These are phyloP conservation scores for Lordiphosa fenestrarum DNA, from an alignment of 2,888 invertebrate genomes.

Conservation along the genomic window DNA sequence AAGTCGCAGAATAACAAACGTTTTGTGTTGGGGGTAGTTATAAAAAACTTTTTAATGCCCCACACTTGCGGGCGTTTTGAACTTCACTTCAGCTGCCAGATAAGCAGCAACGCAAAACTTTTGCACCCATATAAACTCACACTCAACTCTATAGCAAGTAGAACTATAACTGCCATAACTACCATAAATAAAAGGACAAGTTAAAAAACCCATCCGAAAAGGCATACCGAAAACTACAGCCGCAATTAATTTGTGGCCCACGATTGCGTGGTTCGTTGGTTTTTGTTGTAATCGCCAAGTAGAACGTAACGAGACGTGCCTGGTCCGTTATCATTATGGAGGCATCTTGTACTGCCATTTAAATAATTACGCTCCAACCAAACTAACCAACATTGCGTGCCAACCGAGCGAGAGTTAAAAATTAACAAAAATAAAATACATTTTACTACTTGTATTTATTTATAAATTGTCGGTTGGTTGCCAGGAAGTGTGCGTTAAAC, in stretches of 20 bases:
- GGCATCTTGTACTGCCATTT: slow-evolving; percentile 54
- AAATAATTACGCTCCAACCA: slow-evolving; percentile 60
- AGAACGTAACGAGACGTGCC: slow-evolving; percentile 48
- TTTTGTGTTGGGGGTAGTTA: slow-evolving; percentile 45
- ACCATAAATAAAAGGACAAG: slow-evolving; percentile 44
- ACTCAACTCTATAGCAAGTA: slow-evolving; percentile 33
- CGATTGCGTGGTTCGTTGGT: slow-evolving; percentile 20
- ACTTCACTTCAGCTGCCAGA: slow-evolving; percentile 58
- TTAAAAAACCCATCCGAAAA: slow-evolving; percentile 24
- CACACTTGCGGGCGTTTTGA: slow-evolving; percentile 69
- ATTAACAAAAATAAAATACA: slow-evolving; percentile 11
- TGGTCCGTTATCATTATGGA: slow-evolving; percentile 45
- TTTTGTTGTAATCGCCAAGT: slow-evolving; percentile 1
- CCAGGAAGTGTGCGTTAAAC: slow-evolving; percentile 11
- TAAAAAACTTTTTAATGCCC: slow-evolving; percentile 70
- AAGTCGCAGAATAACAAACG: slow-evolving; percentile 69
- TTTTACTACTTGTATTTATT: slow-evolving; percentile 4
- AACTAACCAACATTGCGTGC: slow-evolving; percentile 39
- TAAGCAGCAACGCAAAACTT: slow-evolving; percentile 63
- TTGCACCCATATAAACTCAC: slow-evolving; percentile 53
- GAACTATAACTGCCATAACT: slow-evolving; percentile 44
- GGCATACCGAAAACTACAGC: slow-evolving; percentile 49
- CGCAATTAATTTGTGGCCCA: slow-evolving; percentile 60
- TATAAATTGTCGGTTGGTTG: slow-evolving; percentile 12
- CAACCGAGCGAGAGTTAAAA: slow-evolving; percentile 13